Base-by-base conservation (phyloP, 2,888 invertebrate species). In the Helleia helle region DNA sequence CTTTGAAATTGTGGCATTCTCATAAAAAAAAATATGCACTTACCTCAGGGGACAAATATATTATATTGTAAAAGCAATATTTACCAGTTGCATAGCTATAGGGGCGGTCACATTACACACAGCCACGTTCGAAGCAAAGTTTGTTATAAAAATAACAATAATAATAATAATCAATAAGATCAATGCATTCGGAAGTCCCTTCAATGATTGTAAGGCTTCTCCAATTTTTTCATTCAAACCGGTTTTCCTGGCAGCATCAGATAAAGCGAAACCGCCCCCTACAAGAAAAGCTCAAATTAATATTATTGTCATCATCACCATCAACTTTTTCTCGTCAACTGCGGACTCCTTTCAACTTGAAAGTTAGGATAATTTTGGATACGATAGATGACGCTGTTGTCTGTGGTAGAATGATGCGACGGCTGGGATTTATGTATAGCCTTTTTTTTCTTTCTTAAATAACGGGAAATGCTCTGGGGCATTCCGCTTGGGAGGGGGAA, bases 51-150 rank as follows among this genome's bases (percentile, higher is more conserved):
- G n/a, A n/a, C n/a, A n/a, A n/a, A n/a, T n/a, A n/a, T n/a, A n/a
- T n/a, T n/a, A n/a, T n/a, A n/a, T n/a, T n/a, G n/a, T n/a, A 37
- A 28, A 36, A 17, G 31, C 18, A 9, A 36, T 12, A 48, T 62
- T 67, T 50, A 81, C 81, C 64, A 81, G 42, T 49, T 64, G 52
- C 76, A 83, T 81, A 2, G 59, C 56, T 39, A 83, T 64, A 0
- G 81, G 81, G 0, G 55, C 56, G 40, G 80, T 57, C 0, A 83
- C 72, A 40, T 74, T 80, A 29, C 59, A 61, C 2, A 77, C 65
- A 1, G 74, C 81, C 0, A 81, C 71, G 43, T 79, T 83, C 0
- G 81, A 76, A 0, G 80, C 77, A 36, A 83, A 72, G 40, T 83
- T 81, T 0, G 81, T 81, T 0, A 77, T 24, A 9, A 76, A 55